Evolutionary conservation across 2,888 invertebrate genomes (phyloP), one percentile per base, ranked within the genome.

Genomic region (Oscheius sp.): DNA sequence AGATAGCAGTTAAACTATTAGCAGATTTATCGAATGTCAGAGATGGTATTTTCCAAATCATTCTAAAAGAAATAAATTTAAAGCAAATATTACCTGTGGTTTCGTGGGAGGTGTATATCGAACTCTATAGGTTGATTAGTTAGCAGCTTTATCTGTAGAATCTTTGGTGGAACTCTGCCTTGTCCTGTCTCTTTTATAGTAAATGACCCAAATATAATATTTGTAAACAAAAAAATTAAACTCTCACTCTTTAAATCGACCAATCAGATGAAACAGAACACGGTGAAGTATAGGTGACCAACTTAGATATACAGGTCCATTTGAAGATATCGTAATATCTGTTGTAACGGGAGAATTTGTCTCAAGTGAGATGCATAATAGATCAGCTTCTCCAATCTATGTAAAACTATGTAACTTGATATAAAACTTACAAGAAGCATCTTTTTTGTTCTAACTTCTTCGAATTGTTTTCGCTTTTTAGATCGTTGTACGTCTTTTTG

Each of bases 231-330:
- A n/a, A n/a, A n/a, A n/a, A n/a, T n/a, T n/a, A n/a, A 31, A 27
- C 27, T 37, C 65, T 1, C n/a, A 68, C 68, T 29, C 45, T 45
- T 70, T 64, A 1, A 69, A 20, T 0, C 66, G 65, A 25, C 68
- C 34, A 15, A 34, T 67, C 0, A 71, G 50, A 39, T 78, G 73
- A 12, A 69, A 65, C 2, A 70, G 6, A n/a, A 78, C 66, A 3
- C 72, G 15, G 65, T 80, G 80, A 12, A 80, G 50, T 20, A 75
- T 66, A 1, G 80, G 78, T n/a, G 75, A 76, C 80, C 80, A 80
- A 8, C 71, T 64, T 27, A 74, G 10, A 33, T 58, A 77, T n/a
- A 77, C 58, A 6, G 68, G 50, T 10, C 46, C 39, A 34, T 68
- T 50, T 5, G 68, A 61, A 4, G 58, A 58, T 15, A 68, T 33